phyloP scores from a whole-genome alignment of 2,888 invertebrate genomes.

The Actias luna region DNA sequence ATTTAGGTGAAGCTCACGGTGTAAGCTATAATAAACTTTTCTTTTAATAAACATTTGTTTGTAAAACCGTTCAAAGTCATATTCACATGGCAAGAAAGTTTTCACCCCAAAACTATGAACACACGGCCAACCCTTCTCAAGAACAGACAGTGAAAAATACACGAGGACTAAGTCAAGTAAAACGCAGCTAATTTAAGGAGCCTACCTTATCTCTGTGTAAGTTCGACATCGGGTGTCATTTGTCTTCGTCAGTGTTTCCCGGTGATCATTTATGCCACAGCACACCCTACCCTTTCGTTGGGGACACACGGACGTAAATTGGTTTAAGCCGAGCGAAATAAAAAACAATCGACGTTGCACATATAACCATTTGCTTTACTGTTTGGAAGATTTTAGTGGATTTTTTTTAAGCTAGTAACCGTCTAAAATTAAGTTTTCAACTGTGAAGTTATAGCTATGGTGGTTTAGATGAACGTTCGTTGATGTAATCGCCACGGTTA shows the following conservation, averaged over 20 bases:
- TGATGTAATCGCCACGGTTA: no score
- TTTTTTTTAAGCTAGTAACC: no score
- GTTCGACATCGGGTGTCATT: constrained; percentile 79
- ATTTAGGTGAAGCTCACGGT: no score
- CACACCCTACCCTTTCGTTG: constrained; percentile 79
- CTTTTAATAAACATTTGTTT: neutral
- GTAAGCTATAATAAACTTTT: neutral
- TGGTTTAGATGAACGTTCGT: no score
- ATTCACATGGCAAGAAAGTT: constrained; percentile 2
- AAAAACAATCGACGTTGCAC: no score
- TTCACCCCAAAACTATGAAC: constrained; percentile 34
- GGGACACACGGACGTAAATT: constrained; percentile 38
- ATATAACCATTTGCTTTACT: no score
- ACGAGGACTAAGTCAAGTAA: constrained; percentile 59
- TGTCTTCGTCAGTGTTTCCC: constrained; percentile 81
- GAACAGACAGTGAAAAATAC: constrained; percentile 69
- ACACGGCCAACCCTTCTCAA: constrained; percentile 43
- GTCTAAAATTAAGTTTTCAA: no score
- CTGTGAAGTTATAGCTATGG: no score
- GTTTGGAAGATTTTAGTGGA: no score
- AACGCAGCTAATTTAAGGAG: constrained; percentile 79
- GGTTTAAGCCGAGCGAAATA: constrained; percentile 19
- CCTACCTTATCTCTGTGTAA: constrained; percentile 80
- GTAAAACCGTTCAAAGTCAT: neutral
- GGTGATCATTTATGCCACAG: constrained; percentile 82